Conservation (phyloP, 2,113 vertebrate species). For the Centropristis striata region DNA sequence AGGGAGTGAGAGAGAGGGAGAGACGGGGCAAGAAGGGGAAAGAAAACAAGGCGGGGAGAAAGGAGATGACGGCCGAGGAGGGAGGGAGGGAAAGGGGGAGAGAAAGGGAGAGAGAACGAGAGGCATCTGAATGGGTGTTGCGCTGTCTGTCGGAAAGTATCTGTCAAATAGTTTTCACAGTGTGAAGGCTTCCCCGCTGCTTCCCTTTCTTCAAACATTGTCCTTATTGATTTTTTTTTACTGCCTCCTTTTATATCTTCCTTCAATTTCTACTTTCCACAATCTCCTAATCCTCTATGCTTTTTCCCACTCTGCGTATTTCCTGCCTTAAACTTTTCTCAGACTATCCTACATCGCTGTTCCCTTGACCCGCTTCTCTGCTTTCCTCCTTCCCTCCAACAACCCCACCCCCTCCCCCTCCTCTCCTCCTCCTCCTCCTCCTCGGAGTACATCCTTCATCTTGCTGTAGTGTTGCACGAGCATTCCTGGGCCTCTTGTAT, state of each 20-base stretch:
- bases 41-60: constrained; percentile 74
- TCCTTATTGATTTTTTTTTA: constrained; percentile 76
- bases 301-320: constrained; percentile 62
- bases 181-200: constrained; percentile 75
- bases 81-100: constrained; percentile 55
- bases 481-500: constrained; percentile 82
- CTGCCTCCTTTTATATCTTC: constrained; percentile 64
- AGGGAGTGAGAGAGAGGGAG: constrained; percentile 75
- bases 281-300: constrained; percentile 68
- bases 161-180: constrained; percentile 78
- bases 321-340: constrained; percentile 61
- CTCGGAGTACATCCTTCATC: constrained; percentile 68
- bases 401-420: constrained; percentile 9
- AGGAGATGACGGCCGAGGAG: constrained; percentile 69
- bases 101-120: constrained; percentile 46
- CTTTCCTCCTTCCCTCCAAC: constrained; percentile 38
- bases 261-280: constrained; percentile 66
- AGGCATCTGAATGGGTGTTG: constrained; percentile 76
- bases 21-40: constrained; percentile 67
- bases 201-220: constrained; percentile 74
- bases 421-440: constrained; percentile 15
- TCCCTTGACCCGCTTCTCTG: constrained; percentile 71
- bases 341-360: constrained; percentile 57
- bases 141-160: constrained; percentile 78
- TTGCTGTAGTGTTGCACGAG: constrained; percentile 69